Evolutionary conservation across 1,140 invertebrate genomes (phyloP).

Genomic region (Xylocopa sonorina): DNA sequence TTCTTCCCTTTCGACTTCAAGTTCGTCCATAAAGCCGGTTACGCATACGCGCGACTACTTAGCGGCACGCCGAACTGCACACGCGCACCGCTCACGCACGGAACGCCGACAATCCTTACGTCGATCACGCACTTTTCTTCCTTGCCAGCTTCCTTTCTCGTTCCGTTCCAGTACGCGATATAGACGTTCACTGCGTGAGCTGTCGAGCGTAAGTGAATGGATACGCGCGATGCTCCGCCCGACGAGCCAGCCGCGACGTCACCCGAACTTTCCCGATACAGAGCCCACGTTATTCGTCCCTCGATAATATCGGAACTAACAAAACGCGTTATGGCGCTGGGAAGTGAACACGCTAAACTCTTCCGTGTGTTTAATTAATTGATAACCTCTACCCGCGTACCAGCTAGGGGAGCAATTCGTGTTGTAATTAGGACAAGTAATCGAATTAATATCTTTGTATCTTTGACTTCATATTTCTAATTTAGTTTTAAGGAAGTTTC

Average conservation of each 20-base stretch:
- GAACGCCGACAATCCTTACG: background rate
- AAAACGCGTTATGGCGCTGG: background rate
- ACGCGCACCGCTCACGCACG: conserved; percentile 8
- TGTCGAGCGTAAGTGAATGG: conserved; percentile 14
- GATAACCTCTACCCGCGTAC: no score
- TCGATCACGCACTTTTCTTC: conserved; percentile 10
- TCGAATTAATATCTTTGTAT: no score
- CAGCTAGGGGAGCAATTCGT: no score
- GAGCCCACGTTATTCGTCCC: background rate
- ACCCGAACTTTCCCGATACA: conserved; percentile 28
- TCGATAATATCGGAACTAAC: background rate
- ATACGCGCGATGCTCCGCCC: background rate
- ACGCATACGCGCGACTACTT: conserved; percentile 25
- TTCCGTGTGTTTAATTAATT: background rate
- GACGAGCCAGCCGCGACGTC: background rate
- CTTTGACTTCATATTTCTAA: no score
- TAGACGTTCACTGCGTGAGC: background rate
- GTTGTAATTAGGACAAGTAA: no score
- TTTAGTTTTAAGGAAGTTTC: no score
- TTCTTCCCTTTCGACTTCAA: conserved; percentile 17
- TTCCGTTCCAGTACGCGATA: no score
- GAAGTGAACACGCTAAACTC: background rate
- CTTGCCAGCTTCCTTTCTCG: conserved; percentile 7
- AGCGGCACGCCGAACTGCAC: conserved; percentile 5
- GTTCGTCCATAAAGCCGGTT: conserved; percentile 9